phyloP scores from a whole-genome alignment of 2,888 invertebrate species.

The Torymus texanus region DNA sequence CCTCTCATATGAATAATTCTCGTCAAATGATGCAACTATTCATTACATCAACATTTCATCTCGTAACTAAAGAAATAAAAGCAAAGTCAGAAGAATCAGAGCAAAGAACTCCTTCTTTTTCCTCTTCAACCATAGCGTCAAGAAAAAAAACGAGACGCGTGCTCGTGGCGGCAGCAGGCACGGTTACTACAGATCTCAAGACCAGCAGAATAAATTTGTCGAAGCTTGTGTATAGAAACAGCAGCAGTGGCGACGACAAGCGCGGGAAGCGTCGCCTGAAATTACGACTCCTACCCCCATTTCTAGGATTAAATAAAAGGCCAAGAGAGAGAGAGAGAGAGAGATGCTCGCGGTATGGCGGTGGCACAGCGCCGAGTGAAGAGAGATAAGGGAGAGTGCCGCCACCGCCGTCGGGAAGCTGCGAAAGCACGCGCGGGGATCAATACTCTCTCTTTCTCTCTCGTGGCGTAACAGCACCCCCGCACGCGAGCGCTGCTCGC shows the following conservation, averaged over 20 bases:
- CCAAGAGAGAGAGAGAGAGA: not conserved
- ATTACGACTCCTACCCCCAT: not conserved
- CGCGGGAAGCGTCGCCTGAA: no score
- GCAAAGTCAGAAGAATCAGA: no score
- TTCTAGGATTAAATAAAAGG: not conserved
- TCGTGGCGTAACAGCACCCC: not conserved
- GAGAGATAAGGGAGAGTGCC: conserved; percentile 57
- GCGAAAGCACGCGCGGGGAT: conserved; percentile 29
- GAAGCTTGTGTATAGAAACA: not conserved
- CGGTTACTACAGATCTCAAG: not conserved
- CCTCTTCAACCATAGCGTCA: no score
- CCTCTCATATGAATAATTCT: no score
- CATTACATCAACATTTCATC: no score
- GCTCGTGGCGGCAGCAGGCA: no score
- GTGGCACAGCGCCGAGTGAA: no score
- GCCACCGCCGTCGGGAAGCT: conserved; percentile 49
- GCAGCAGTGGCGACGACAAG: no score
- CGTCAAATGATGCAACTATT: no score
- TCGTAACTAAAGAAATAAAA: no score
- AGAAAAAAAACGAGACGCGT: no score
- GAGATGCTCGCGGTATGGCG: not conserved
- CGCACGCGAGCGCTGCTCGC: not conserved
- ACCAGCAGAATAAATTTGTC: conserved; percentile 12
- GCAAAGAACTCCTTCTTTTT: no score
- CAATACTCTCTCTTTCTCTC: conserved; percentile 34